Conservation (phyloP, 2,888 invertebrate species). For the Hirtodrosophila cameraria region DNA sequence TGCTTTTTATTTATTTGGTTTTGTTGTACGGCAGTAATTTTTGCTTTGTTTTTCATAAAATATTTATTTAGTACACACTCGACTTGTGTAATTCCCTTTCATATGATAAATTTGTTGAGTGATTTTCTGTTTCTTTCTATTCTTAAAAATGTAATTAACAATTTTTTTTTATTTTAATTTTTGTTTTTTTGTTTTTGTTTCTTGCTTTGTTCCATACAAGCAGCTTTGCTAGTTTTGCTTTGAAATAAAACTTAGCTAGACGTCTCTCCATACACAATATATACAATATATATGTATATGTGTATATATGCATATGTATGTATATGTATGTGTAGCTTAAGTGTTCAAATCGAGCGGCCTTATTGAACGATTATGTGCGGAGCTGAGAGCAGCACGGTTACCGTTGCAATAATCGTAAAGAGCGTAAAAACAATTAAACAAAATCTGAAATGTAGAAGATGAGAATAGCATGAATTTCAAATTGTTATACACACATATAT, state of each 20-base stretch:
- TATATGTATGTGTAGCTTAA: slow-evolving; percentile 52
- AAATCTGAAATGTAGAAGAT: slow-evolving; percentile 87
- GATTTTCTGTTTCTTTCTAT: slow-evolving; percentile 37
- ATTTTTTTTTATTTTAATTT: slow-evolving; percentile 59
- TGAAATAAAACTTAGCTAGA: slow-evolving; percentile 70
- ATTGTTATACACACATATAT: slow-evolving; percentile 1
- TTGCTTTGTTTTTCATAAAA: slow-evolving; percentile 64
- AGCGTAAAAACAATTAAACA: slow-evolving; percentile 97
- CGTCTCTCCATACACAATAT: slow-evolving; percentile 32
- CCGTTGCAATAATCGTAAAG: slow-evolving; percentile 96
- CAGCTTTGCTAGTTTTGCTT: slow-evolving; percentile 58
- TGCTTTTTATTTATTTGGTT: slow-evolving; percentile 48
- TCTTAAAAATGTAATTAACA: slow-evolving; percentile 83
- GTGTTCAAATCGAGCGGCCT: slow-evolving; percentile 76
- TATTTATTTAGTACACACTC: slow-evolving; percentile 33
- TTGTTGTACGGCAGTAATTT: slow-evolving; percentile 77
- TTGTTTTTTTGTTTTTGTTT: slow-evolving; percentile 28
- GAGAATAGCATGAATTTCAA: slow-evolving; percentile 17
- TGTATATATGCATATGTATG: slow-evolving; percentile 25
- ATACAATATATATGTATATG: slow-evolving; percentile 28
- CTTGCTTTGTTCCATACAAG: slow-evolving; percentile 59
- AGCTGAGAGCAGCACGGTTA: slow-evolving; percentile 95
- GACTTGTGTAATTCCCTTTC: slow-evolving; percentile 36
- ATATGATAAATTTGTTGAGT: slow-evolving; percentile 45
- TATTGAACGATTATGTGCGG: slow-evolving; percentile 98